These are phyloP conservation scores for Danio albolineatus DNA, from an alignment of 2,797 vertebrate genomes.

Conservation along the genomic window DNA sequence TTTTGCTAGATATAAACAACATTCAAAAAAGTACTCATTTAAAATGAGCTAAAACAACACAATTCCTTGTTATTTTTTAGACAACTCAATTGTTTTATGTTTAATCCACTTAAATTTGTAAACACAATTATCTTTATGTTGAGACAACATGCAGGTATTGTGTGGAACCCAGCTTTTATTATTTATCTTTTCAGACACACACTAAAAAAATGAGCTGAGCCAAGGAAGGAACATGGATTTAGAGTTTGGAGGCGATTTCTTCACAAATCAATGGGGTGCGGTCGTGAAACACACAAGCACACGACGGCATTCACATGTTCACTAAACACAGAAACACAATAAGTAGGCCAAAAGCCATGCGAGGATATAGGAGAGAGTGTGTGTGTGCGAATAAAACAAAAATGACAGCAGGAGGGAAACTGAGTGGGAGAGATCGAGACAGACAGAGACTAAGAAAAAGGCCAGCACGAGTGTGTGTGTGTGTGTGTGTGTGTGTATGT, in stretches of 20 bases:
- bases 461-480: slow-evolving; percentile 23
- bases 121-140: no score
- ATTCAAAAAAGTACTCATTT: no score
- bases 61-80: no score
- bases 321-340: slow-evolving; percentile 59
- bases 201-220: slow-evolving; percentile 31
- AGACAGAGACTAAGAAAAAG: slow-evolving; percentile 58
- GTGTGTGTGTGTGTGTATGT: background rate
- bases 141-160: no score
- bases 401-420: slow-evolving; percentile 35
- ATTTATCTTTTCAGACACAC: slow-evolving; percentile 27
- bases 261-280: slow-evolving; percentile 52
- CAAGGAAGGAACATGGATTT: slow-evolving; percentile 39
- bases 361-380: slow-evolving; percentile 58
- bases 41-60: background rate
- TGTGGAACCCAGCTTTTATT: background rate
- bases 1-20: no score
- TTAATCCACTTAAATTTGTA: no score
- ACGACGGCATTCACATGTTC: slow-evolving; percentile 17
- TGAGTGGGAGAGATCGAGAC: slow-evolving; percentile 63
- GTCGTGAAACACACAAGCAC: slow-evolving; percentile 22
- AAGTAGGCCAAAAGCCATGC: slow-evolving; percentile 72
- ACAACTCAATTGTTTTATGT: no score
- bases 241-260: slow-evolving; percentile 52
- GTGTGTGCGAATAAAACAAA: slow-evolving; percentile 48